Evolutionary conservation across 2,797 vertebrate genomes (phyloP).

Genomic region (Tiaroga cobitis): DNA sequence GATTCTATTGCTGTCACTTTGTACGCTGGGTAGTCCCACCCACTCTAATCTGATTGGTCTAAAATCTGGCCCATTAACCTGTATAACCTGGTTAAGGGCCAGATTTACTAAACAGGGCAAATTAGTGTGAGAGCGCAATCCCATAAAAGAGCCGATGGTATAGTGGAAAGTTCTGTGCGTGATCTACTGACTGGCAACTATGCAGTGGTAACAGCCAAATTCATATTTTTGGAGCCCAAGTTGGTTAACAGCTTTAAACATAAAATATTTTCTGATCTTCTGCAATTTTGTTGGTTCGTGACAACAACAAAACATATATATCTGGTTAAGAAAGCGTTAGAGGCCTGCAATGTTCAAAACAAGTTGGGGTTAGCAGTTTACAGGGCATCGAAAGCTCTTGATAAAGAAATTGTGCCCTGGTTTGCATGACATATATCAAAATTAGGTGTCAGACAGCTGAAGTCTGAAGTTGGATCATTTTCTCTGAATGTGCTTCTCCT

Average conservation of each 20-base stretch:
- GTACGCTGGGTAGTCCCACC: too few species aligned
- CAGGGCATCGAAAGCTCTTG: background rate
- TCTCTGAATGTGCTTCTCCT: background rate
- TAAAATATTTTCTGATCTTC: background rate
- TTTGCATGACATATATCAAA: slow-evolving; percentile 3
- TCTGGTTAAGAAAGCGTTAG: background rate
- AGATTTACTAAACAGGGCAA: too few species aligned
- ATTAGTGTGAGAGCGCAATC: too few species aligned
- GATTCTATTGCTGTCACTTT: background rate
- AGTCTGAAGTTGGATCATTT: background rate
- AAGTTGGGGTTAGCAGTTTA: background rate
- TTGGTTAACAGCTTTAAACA: too few species aligned
- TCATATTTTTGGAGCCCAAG: background rate
- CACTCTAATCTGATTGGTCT: too few species aligned
- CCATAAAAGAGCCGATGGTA: too few species aligned
- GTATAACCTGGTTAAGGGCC: background rate
- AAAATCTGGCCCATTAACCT: background rate
- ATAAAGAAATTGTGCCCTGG: background rate
- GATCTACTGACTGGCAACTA: background rate
- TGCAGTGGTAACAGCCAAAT: background rate
- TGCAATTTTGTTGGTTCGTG: background rate
- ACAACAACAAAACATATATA: background rate
- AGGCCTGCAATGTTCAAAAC: background rate
- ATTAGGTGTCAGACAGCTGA: background rate
- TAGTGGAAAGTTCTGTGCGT: too few species aligned